Evolutionary conservation across 2,888 invertebrate species (phyloP).

Genomic region (Caradrina kadenii): DNA sequence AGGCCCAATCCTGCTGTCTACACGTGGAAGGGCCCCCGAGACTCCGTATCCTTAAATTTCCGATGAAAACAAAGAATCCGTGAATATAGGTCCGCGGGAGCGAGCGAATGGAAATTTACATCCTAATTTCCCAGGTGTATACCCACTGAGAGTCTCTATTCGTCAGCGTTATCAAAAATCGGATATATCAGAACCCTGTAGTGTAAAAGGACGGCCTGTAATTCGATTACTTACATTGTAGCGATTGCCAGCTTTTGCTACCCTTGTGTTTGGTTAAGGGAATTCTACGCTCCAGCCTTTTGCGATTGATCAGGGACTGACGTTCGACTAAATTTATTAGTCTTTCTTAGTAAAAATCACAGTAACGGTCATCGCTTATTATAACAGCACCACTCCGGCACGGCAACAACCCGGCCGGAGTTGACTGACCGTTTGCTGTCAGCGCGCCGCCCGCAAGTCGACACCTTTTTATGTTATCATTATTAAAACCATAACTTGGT

Average conservation of each 20-base stretch:
- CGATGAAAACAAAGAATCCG: slow-evolving; percentile 88
- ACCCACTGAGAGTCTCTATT: slow-evolving; percentile 76
- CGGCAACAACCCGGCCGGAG: too few species aligned
- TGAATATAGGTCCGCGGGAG: slow-evolving; percentile 83
- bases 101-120: slow-evolving; percentile 88
- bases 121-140: slow-evolving; percentile 90
- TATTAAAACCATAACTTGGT: too few species aligned
- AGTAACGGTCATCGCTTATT: too few species aligned
- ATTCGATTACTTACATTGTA: slow-evolving; percentile 44
- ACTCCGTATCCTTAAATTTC: slow-evolving; percentile 85
- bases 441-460: too few species aligned
- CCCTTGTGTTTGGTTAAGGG: slow-evolving; percentile 9
- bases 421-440: too few species aligned
- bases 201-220: slow-evolving; percentile 35
- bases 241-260: slow-evolving; percentile 15
- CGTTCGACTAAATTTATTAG: too few species aligned
- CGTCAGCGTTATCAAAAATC: slow-evolving; percentile 85
- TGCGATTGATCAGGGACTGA: not conserved
- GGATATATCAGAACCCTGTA: slow-evolving; percentile 60
- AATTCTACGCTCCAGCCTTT: not conserved
- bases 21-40: slow-evolving; percentile 73
- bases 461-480: too few species aligned
- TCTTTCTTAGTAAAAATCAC: too few species aligned
- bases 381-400: too few species aligned
- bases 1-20: slow-evolving; percentile 65